phyloP scores from a whole-genome alignment of 2,797 vertebrate genomes.

The Periparus ater region DNA sequence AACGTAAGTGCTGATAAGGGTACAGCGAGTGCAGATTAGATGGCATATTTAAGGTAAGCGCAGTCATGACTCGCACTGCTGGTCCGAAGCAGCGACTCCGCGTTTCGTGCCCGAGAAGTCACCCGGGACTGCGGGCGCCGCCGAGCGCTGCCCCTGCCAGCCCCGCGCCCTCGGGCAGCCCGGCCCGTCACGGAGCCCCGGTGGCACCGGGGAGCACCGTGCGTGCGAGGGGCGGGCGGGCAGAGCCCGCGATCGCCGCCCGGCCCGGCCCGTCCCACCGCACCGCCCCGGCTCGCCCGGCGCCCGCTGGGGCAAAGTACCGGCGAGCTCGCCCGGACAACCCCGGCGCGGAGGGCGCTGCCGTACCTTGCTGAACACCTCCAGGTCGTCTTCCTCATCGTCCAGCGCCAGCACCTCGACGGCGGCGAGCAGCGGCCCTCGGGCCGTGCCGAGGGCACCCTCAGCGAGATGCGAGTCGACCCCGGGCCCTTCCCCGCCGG shows the following conservation, averaged over 20 bases:
- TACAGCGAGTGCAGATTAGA: not conserved
- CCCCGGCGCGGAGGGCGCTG: not conserved
- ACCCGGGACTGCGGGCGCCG: not conserved
- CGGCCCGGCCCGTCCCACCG: not conserved
- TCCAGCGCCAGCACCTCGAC: constrained; percentile 83
- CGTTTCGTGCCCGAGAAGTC: not conserved
- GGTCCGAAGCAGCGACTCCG: not conserved
- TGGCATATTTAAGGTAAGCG: not conserved
- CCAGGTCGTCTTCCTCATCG: constrained; percentile 93
- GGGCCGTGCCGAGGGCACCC: not conserved
- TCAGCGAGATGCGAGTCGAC: not conserved
- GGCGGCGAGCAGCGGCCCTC: constrained; percentile 20
- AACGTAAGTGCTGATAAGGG: rapidly evolving
- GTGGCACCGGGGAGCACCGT: not conserved
- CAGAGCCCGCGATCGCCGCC: not conserved
- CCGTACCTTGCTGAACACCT: constrained; percentile 94
- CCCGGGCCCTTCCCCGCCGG: not conserved
- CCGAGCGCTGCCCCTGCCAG: not conserved
- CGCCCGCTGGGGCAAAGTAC: not conserved
- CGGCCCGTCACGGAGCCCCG: not conserved
- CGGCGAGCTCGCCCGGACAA: not conserved
- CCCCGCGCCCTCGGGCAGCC: not conserved
- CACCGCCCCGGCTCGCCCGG: not conserved
- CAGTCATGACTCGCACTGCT: rapidly evolving
- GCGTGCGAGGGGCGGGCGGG: not conserved